Evolutionary conservation across 2,113 vertebrate species (phyloP).

Genomic region (Tauraco erythrolophus): DNA sequence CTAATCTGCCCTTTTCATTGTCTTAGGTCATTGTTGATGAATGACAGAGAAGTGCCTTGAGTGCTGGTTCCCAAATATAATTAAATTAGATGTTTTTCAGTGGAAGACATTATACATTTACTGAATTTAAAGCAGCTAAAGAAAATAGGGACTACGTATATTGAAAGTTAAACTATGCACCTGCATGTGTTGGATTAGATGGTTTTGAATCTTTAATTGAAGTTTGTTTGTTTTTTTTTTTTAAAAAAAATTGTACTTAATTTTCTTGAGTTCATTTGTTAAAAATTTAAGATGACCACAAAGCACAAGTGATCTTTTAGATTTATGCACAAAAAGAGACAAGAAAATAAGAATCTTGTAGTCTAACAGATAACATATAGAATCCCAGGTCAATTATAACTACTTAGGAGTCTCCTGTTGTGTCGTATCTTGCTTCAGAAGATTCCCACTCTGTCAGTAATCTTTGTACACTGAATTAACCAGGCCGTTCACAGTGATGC

Average conservation of each 20-base stretch:
- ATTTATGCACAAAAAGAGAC: neutral
- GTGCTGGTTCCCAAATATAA: slow-evolving; percentile 12
- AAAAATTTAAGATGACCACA: neutral
- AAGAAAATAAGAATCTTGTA: neutral
- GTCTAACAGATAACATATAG: neutral
- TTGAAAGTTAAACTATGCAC: neutral
- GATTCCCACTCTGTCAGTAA: neutral
- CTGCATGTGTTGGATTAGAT: neutral
- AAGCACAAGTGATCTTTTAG: neutral
- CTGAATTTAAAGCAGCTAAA: slow-evolving; percentile 2
- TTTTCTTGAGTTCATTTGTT: neutral
- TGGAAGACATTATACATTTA: neutral
- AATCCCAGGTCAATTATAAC: neutral
- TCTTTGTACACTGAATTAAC: neutral
- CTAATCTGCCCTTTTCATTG: slow-evolving; percentile 5
- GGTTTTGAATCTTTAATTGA: neutral
- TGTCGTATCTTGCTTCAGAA: neutral
- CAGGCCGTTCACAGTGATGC: neutral
- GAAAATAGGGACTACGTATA: neutral
- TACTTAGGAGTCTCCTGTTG: neutral
- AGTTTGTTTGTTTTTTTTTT: neutral
- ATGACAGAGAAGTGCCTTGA: neutral
- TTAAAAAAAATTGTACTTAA: neutral
- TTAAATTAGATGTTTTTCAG: neutral
- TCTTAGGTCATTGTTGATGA: slow-evolving; percentile 10